Evolutionary conservation across 1,140 invertebrate species (phyloP).

Genomic region (Arion vulgaris): DNA sequence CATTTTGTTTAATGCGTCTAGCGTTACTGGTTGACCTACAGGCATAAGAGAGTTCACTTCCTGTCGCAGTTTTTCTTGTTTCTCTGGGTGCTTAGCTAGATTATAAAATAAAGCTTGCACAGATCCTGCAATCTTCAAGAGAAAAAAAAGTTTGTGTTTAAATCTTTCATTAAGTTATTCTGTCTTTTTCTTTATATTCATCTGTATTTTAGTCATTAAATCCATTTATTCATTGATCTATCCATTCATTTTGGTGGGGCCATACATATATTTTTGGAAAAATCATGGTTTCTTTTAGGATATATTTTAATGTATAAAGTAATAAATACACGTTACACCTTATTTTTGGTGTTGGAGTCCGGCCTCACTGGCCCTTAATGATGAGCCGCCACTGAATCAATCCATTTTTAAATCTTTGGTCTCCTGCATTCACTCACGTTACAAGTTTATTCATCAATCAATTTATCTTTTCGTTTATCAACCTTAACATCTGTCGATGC

Average conservation of each 20-base stretch:
- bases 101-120: conserved; percentile 87
- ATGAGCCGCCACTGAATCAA: too few species aligned
- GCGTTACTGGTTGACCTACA: conserved; percentile 54
- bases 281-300: too few species aligned
- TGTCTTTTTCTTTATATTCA: not conserved
- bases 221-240: not conserved
- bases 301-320: too few species aligned
- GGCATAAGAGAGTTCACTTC: conserved; percentile 64
- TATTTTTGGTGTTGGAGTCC: too few species aligned
- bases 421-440: too few species aligned
- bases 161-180: not conserved
- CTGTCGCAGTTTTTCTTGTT: conserved; percentile 77
- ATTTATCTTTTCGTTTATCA: not conserved
- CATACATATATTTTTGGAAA: too few species aligned
- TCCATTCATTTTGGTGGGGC: too few species aligned
- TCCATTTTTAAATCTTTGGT: not conserved
- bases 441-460: too few species aligned
- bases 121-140: conserved; percentile 83
- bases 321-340: too few species aligned
- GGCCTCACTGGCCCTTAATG: too few species aligned
- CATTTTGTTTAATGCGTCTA: conserved; percentile 66
- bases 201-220: not conserved
- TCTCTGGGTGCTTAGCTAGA: conserved; percentile 78
- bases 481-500: not conserved
- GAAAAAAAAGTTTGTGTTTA: not conserved